Evolutionary conservation across 2,888 invertebrate species (phyloP).

Genomic region (Netelia fuscicornis): DNA sequence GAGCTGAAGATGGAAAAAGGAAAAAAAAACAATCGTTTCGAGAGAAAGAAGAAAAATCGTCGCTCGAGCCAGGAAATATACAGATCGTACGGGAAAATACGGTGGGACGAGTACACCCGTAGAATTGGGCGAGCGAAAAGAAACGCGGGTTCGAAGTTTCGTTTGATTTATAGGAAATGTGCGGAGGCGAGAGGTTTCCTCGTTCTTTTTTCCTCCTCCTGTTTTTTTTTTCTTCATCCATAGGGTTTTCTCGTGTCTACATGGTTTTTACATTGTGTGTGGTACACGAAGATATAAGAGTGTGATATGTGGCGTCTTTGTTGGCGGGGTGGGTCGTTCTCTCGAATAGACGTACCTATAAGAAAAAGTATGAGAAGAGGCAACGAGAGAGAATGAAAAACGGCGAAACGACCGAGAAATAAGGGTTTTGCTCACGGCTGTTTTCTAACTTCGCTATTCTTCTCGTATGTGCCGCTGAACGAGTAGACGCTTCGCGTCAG

Average conservation of each 20-base stretch:
- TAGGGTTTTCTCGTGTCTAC: too few species aligned
- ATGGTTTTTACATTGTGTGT: conserved; percentile 47
- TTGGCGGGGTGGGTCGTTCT: conserved; percentile 16
- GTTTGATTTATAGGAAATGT: conserved; percentile 65
- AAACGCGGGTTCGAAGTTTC: conserved; percentile 66
- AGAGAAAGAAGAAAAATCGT: conserved; percentile 39
- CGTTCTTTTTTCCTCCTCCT: conserved; percentile 14
- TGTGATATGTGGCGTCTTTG: conserved; percentile 63
- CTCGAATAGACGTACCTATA: conserved; percentile 29
- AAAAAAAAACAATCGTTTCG: not conserved
- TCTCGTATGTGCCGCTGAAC: too few species aligned
- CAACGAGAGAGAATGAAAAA: conserved; percentile 48
- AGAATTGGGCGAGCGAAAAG: conserved; percentile 59
- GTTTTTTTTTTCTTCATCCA: conserved; percentile 13
- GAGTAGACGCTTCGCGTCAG: too few species aligned
- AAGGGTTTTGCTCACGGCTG: conserved; percentile 38
- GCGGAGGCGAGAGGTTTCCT: conserved; percentile 3
- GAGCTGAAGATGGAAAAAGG: not conserved
- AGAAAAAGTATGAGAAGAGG: conserved; percentile 41
- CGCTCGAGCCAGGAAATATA: conserved; percentile 39
- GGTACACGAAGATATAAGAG: conserved; percentile 54
- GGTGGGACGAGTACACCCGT: conserved; percentile 20
- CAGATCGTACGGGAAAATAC: conserved; percentile 22
- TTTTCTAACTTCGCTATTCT: conserved; percentile 5
- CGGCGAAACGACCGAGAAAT: conserved; percentile 37